phyloP scores from a whole-genome alignment of 2,888 invertebrate genomes.

The Diloba caeruleocephala region DNA sequence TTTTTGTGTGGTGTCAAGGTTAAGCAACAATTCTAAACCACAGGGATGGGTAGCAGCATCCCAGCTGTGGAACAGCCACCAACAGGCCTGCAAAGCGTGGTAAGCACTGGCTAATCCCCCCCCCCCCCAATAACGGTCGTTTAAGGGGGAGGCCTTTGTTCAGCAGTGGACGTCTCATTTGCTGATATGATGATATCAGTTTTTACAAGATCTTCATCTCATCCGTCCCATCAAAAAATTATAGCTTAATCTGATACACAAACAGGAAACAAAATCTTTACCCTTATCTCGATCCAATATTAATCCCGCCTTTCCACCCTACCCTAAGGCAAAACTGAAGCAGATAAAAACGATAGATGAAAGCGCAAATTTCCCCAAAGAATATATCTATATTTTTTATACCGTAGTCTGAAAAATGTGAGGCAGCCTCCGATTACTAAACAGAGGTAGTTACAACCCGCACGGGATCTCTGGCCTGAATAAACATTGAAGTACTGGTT shows the following conservation, averaged over 20 bases:
- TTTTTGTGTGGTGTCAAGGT: too few species aligned
- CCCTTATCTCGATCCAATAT: conserved; percentile 31
- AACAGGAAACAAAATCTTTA: conserved; percentile 19
- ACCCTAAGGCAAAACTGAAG: conserved; percentile 30
- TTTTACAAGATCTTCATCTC: too few species aligned
- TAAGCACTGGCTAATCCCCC: too few species aligned
- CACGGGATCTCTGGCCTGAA: conserved; percentile 46
- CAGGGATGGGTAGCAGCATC: too few species aligned
- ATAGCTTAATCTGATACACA: conserved; percentile 39
- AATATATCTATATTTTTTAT: conserved; percentile 34
- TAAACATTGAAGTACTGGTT: conserved; percentile 38
- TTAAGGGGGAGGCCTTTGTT: too few species aligned
- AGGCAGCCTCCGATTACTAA: conserved; percentile 29
- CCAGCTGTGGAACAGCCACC: too few species aligned
- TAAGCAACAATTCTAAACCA: too few species aligned
- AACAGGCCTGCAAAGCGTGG: too few species aligned
- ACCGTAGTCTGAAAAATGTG: conserved; percentile 32
- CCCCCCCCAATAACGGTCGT: too few species aligned
- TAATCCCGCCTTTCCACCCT: conserved; percentile 27
- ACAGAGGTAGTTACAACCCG: conserved; percentile 23
- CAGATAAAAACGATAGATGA: conserved; percentile 28
- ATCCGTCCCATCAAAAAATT: conserved; percentile 19
- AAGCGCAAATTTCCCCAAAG: conserved; percentile 47
- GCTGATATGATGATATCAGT: too few species aligned
- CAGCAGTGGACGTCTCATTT: too few species aligned